These are phyloP conservation scores for Strix aluco DNA, from an alignment of 2,113 vertebrate species.

Conservation along the genomic window DNA sequence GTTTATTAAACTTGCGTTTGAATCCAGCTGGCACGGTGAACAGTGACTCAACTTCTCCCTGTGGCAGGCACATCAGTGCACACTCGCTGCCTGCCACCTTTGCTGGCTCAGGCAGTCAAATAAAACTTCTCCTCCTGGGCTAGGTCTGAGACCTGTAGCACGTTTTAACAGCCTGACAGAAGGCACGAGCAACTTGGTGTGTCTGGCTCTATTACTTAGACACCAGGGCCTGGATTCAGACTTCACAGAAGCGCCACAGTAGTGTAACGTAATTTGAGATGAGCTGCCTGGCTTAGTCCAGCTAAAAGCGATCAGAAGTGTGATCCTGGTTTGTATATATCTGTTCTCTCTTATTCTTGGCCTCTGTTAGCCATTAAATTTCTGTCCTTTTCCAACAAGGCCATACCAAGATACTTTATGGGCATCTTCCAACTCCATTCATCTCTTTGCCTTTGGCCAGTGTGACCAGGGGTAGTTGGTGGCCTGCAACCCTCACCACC, in stretches of 20 bases:
- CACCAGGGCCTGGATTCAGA: background rate
- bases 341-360: background rate
- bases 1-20: background rate
- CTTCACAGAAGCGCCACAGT: background rate
- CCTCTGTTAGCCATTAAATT: background rate
- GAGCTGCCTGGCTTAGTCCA: background rate
- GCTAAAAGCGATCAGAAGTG: background rate
- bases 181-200: background rate
- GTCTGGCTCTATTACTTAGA: background rate
- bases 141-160: background rate
- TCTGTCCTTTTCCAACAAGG: background rate
- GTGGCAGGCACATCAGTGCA: background rate
- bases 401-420: background rate
- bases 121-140: background rate
- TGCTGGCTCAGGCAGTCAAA: background rate
- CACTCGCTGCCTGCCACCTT: background rate
- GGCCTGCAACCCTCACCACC: background rate
- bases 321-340: background rate
- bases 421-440: background rate
- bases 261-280: background rate
- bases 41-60: conserved; percentile 61
- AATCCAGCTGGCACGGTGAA: conserved; percentile 40
- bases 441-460: background rate
- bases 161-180: background rate
- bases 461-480: background rate